Conservation (phyloP, 1,140 invertebrate species). For the Pseudomyrmex cubaensis region DNA sequence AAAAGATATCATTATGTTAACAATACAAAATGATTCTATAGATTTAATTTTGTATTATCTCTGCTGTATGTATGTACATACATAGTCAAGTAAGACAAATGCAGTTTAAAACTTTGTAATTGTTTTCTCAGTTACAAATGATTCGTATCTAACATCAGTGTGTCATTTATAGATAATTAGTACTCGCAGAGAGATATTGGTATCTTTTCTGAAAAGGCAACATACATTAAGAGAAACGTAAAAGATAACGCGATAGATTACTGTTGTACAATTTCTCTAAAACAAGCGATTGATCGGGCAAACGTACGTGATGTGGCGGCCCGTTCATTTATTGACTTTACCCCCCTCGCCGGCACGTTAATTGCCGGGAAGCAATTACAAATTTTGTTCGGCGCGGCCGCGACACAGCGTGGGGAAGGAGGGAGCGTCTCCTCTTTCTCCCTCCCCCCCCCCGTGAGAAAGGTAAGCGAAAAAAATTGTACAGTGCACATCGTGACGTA, state of each 20-base stretch:
- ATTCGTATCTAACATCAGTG: not conserved
- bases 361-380: slow-evolving; percentile 49
- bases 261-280: slow-evolving; percentile 36
- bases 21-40: not conserved
- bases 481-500: slow-evolving; percentile 43
- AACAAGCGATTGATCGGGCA: slow-evolving; percentile 21
- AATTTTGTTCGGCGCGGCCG: slow-evolving; percentile 44
- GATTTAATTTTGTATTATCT: not conserved
- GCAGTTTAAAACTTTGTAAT: not conserved
- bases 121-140: not conserved
- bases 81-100: not conserved
- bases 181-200: not conserved
- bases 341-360: slow-evolving; percentile 38
- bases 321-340: slow-evolving; percentile 40
- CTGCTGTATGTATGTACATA: not conserved
- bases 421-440: no score
- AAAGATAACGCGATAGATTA: slow-evolving; percentile 13
- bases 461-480: slow-evolving; percentile 1
- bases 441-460: no score
- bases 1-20: not conserved
- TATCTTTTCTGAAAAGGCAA: slow-evolving; percentile 17
- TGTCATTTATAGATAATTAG: slow-evolving; percentile 1
- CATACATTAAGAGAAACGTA: not conserved
- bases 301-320: not conserved
- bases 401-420: not conserved